Evolutionary conservation across 2,113 vertebrate genomes (phyloP), one percentile per base, ranked within the genome.

Genomic region (Clarias macrocephalus): DNA sequence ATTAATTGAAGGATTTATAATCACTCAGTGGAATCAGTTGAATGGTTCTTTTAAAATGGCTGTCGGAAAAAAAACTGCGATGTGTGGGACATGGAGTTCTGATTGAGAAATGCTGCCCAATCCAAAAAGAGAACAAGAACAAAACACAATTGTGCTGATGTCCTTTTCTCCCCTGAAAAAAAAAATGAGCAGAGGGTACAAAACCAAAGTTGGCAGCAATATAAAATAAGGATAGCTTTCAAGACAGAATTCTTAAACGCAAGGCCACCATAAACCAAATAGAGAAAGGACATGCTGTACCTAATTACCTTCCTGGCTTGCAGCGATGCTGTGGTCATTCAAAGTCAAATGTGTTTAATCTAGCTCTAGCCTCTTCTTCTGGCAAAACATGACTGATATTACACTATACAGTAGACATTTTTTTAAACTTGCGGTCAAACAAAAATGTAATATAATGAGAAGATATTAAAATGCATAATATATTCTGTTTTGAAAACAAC

Each of bases 231-330:
- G 52, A 79, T 30, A 57, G 52, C 42, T 79, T 86, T 76, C 5
- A n/a, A 76, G 33, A 76, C 79, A 81, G 79, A 81, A 75, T 76
- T 62, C 57, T 60, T 76, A 62, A 76, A 76, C 11, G 15, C 83
- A 85, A 60, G 48, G 16, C 60, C 59, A 79, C 57, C 59, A 54
- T 63, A 79, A 62, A 81, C 30, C 57, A 65, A 79, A 42, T 77
- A 59, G 62, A 65, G 25, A 77, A 16, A 77, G 79, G 79, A 81
- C 79, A 62, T 37, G 19, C 57, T 62, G 79, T 80, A 33, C 77
- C 77, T 80, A 80, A 80, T 80, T 80, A 80, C 42, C 54, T 80
- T 80, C 59, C 56, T 59, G 56, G 77, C 77, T 80, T 33, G 77
- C 56, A 80, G 56, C 79, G 42, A 19, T 37, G 79, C 57, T 54